phyloP scores from a whole-genome alignment of 2,888 invertebrate species.

The Chironomus riparius region DNA sequence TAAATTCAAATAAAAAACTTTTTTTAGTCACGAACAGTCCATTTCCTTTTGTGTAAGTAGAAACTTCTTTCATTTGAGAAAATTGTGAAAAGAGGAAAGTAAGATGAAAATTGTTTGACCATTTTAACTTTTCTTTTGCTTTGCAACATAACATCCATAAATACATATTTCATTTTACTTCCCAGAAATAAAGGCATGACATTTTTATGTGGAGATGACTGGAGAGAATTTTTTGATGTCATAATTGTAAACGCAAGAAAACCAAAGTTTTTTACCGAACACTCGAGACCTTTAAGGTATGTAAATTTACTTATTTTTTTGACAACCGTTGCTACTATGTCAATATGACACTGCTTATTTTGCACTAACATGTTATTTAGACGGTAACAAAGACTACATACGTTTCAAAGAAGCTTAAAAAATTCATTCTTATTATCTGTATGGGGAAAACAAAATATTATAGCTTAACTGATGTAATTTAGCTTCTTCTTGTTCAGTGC shows the following conservation, averaged over 20 bases:
- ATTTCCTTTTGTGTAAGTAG: constrained; percentile 81
- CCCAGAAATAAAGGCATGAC: constrained; percentile 83
- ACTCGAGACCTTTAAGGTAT: constrained; percentile 67
- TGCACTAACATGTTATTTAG: too few species aligned
- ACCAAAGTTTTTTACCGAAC: constrained; percentile 91
- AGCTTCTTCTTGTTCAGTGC: too few species aligned
- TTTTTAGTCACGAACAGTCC: constrained; percentile 97
- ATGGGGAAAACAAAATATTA: too few species aligned
- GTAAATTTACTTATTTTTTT: too few species aligned
- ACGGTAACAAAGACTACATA: too few species aligned
- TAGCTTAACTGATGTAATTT: too few species aligned
- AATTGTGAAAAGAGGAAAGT: constrained; percentile 26
- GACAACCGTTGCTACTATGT: too few species aligned
- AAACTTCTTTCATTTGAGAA: not conserved
- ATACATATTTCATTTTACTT: not conserved
- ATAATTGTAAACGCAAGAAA: constrained; percentile 92
- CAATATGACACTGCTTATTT: too few species aligned
- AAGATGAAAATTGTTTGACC: too few species aligned
- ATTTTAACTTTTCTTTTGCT: constrained; percentile 30
- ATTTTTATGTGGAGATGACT: constrained; percentile 75
- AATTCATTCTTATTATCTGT: too few species aligned
- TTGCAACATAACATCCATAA: not conserved
- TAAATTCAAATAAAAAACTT: constrained; percentile 68
- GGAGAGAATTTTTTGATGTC: constrained; percentile 88
- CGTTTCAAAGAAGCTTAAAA: too few species aligned